Base-by-base conservation (phyloP, 1,140 invertebrate species). In the Vanessa atalanta region DNA sequence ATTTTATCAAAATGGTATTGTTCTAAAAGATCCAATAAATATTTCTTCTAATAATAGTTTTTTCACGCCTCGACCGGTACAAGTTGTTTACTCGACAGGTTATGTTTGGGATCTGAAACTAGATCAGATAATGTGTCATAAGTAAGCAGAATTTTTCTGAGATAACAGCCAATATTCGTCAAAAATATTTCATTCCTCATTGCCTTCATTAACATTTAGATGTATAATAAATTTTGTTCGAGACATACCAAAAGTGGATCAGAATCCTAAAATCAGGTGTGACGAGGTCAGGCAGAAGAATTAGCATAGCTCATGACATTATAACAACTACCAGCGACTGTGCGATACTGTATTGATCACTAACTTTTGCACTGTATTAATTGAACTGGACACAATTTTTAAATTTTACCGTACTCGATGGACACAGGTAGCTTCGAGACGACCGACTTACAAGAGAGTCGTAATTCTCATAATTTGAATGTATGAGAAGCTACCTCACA, bases 171-270 rank as follows among this genome's bases (percentile, higher is more conserved):
- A 81, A 83, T 85, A 83, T 86, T 83, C 79, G 74, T 85, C 85
- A 85, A 86, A 86, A 79, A 79, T 77, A 82, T 84, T 74, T 83
- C 79, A 88, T 86, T 88, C 83, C 86, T 83, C 83, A 86, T 88
- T 90, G 85, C 85, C 83, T 87, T 87, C 70, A 90, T 90, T 92
- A 89, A 86, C 90, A 92, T 92, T 92, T 90, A 87, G 78, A 90
- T 88, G 72, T 79, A 82, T 86, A 87, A 90, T 90, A 90, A 89
- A 92, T 87, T 88, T 82, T 78, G 70, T 82, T 85, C 82, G 83
- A 85, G 82, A 90, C 87, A 83, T 89, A 90, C 88, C 87, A 87
- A 89, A 89, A 86, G 83, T 88, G 83, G 86, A 90, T 86, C 86
- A 89, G 78, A 83, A 83, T 88, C 86, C 81, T 85, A 77, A 84